These are phyloP conservation scores for Pimpla rufipes DNA, from an alignment of 2,888 invertebrate species.

Conservation along the genomic window DNA sequence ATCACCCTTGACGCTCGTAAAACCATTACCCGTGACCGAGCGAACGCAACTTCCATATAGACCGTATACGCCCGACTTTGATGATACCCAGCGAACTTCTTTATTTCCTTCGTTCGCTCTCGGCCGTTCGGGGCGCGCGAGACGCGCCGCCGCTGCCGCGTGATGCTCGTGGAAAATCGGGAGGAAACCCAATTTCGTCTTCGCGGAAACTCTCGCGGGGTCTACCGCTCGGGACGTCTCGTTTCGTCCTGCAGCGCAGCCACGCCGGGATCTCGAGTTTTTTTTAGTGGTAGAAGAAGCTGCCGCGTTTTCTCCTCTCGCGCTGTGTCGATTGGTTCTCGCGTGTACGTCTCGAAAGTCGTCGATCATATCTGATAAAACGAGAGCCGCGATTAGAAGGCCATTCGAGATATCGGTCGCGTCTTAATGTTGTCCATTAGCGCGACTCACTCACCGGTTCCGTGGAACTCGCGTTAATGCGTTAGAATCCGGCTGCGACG, in stretches of 20 bases:
- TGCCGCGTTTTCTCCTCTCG: slow-evolving; percentile 59
- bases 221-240: slow-evolving; percentile 29
- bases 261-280: slow-evolving; percentile 37
- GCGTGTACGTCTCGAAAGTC: slow-evolving; percentile 24
- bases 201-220: slow-evolving; percentile 43
- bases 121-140: slow-evolving; percentile 40
- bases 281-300: slow-evolving; percentile 28
- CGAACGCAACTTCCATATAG: slow-evolving; percentile 84
- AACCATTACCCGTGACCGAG: slow-evolving; percentile 95
- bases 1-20: slow-evolving; percentile 94
- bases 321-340: slow-evolving; percentile 59
- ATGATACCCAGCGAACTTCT: slow-evolving; percentile 76
- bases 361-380: background rate
- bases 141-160: slow-evolving; percentile 29
- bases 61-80: slow-evolving; percentile 81
- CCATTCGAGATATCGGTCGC: background rate
- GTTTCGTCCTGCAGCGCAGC: slow-evolving; percentile 18
- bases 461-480: too few species aligned
- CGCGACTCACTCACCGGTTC: background rate
- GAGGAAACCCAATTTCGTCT: slow-evolving; percentile 69
- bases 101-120: slow-evolving; percentile 71
- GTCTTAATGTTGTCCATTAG: slow-evolving; percentile 12
- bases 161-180: slow-evolving; percentile 45
- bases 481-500: too few species aligned
- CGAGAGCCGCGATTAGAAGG: slow-evolving; percentile 14